Conservation (phyloP, 2,888 invertebrate species). For the Cheilosia scutellata region DNA sequence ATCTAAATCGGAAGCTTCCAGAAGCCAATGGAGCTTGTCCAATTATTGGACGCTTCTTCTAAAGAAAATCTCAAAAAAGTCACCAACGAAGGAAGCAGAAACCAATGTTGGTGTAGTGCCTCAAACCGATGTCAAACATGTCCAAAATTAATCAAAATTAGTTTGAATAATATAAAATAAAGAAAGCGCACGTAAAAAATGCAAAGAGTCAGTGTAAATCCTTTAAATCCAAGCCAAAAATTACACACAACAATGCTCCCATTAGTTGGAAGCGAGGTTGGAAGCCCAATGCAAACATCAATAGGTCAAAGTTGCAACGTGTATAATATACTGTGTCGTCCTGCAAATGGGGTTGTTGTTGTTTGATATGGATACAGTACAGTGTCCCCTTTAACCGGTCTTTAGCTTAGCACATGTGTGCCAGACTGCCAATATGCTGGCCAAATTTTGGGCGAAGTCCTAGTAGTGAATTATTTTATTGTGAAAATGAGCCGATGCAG, state of each 20-base stretch:
- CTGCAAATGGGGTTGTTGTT: not conserved
- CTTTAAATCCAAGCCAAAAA: not conserved
- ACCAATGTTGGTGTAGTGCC: constrained; percentile 10
- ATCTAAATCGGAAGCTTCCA: not conserved
- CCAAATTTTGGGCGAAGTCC: constrained; percentile 59
- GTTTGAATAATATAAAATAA: constrained; percentile 1
- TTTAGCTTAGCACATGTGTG: constrained; percentile 38
- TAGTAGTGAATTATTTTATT: constrained; percentile 70
- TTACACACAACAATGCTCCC: constrained; percentile 23
- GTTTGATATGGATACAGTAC: constrained; percentile 7
- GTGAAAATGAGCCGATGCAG: constrained; percentile 43
- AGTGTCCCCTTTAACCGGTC: constrained; percentile 58
- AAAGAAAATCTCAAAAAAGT: constrained; percentile 63
- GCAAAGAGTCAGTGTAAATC: constrained; percentile 9
- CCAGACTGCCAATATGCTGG: constrained; percentile 19
- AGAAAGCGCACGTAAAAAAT: constrained; percentile 10
- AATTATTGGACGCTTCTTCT: constrained; percentile 80
- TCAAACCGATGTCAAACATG: constrained; percentile 27
- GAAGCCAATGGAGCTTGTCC: constrained; percentile 71
- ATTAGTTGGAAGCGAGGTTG: constrained; percentile 8
- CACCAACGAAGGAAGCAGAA: constrained; percentile 59
- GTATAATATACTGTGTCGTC: constrained; percentile 21
- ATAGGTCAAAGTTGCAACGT: constrained; percentile 70
- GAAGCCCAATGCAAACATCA: constrained; percentile 64
- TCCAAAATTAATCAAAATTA: constrained; percentile 7